Percentiles rank a stretch among this genome's conserved stretches.
These are phyloP conservation scores for Amniataba percoides DNA, from an alignment of 2,797 vertebrate genomes.

Conservation along the genomic window DNA sequence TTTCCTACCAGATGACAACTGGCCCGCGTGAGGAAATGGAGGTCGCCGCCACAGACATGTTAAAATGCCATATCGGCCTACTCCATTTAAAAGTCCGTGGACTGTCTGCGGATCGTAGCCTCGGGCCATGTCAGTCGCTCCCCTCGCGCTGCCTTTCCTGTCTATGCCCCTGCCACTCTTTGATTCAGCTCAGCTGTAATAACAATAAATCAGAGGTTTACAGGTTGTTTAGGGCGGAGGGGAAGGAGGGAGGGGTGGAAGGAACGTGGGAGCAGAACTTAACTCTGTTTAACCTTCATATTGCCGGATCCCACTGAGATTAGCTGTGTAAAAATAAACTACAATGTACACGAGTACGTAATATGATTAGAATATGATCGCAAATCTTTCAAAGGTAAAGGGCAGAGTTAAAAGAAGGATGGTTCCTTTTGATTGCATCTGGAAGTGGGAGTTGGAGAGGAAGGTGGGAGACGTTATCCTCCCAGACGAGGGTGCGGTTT, in stretches of 20 bases:
- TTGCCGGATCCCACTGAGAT: constrained; percentile 26
- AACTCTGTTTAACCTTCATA: constrained; percentile 48
- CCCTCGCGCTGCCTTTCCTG: constrained; percentile 68
- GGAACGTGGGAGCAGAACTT: constrained; percentile 44
- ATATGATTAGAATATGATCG: constrained; percentile 1
- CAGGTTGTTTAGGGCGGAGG: constrained; percentile 73
- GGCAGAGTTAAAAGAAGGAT: constrained; percentile 22
- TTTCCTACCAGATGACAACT: constrained; percentile 72
- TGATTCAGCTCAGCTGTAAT: constrained; percentile 81
- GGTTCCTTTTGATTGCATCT: constrained; percentile 18
- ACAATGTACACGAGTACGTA: not conserved
- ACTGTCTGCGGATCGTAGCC: constrained; percentile 68
- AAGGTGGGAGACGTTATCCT: constrained; percentile 34
- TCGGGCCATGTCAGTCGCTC: constrained; percentile 51
- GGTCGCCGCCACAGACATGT: constrained; percentile 56
- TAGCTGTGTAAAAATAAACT: constrained; percentile 26
- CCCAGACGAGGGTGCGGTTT: constrained; percentile 62
- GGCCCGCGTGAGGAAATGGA: constrained; percentile 66
- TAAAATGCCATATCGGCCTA: constrained; percentile 58
- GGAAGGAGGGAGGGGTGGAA: constrained; percentile 34
- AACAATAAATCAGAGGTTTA: constrained; percentile 79
- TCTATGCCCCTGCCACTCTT: constrained; percentile 75
- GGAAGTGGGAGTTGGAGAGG: constrained; percentile 5
- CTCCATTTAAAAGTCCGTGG: constrained; percentile 57
- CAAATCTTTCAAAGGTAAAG: not conserved